phyloP scores from a whole-genome alignment of 2,113 vertebrate species.

The Ivindomyrus marchei region DNA sequence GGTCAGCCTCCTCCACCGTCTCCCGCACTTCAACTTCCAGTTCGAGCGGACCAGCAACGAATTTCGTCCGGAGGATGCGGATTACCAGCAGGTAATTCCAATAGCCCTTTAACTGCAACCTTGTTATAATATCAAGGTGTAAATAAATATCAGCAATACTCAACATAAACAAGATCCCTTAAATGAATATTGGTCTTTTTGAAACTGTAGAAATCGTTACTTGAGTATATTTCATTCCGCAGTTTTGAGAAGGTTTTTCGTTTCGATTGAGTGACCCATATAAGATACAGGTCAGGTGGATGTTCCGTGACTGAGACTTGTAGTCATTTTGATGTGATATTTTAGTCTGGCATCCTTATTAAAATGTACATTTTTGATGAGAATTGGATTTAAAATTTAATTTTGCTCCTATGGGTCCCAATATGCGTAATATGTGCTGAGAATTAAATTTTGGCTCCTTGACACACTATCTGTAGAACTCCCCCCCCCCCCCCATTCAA shows the following conservation, averaged over 20 bases:
- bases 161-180: neutral
- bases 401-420: neutral
- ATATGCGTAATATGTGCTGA: neutral
- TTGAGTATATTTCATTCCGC: neutral
- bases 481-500: neutral
- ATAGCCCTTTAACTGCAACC: neutral
- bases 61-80: slow-evolving; percentile 79
- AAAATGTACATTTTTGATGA: neutral
- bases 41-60: slow-evolving; percentile 80
- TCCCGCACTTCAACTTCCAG: slow-evolving; percentile 81
- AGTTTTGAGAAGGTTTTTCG: neutral
- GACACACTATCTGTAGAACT: neutral
- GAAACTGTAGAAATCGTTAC: neutral
- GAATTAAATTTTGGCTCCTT: neutral
- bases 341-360: neutral
- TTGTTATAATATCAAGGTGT: neutral
- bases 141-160: neutral
- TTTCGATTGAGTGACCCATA: neutral
- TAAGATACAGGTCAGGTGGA: neutral
- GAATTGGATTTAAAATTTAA: neutral
- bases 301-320: neutral
- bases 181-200: neutral
- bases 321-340: neutral
- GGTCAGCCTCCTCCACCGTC: slow-evolving; percentile 84
- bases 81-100: slow-evolving; percentile 83